These are phyloP conservation scores for Drosophila arizonae DNA, from an alignment of 1,140 invertebrate genomes.

Conservation along the genomic window DNA sequence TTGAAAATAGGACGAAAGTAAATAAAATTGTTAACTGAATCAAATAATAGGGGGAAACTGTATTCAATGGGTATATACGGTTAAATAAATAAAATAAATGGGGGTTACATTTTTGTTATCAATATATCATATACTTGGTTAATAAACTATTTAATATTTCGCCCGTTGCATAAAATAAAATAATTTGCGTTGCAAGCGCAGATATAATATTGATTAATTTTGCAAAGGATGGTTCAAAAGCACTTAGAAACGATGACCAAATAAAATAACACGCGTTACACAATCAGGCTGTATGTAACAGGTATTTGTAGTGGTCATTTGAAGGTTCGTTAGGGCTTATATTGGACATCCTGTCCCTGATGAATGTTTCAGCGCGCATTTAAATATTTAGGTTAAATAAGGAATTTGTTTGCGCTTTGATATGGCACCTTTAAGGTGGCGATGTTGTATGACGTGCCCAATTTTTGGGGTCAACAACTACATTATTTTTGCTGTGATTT, in stretches of 20 bases:
- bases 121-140: too few relatives aligned
- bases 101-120: too few relatives aligned
- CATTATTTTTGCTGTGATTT: constrained; percentile 24
- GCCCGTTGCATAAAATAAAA: too few relatives aligned
- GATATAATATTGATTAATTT: constrained; percentile 37
- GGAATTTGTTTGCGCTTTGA: constrained; percentile 21
- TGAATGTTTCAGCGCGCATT: constrained; percentile 50
- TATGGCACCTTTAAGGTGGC: constrained; percentile 42
- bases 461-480: constrained; percentile 45
- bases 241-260: constrained; percentile 6
- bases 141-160: too few relatives aligned
- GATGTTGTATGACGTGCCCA: constrained; percentile 1
- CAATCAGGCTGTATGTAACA: not conserved
- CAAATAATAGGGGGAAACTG: too few relatives aligned
- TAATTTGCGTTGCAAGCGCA: too few relatives aligned
- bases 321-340: constrained; percentile 53
- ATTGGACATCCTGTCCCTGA: constrained; percentile 20
- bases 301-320: constrained; percentile 58
- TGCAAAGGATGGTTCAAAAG: constrained; percentile 7
- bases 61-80: too few relatives aligned
- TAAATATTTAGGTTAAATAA: constrained; percentile 71
- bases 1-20: too few relatives aligned
- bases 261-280: constrained; percentile 9
- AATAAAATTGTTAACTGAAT: not conserved
- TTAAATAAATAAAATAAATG: too few relatives aligned